Evolutionary conservation across 2,113 vertebrate species (phyloP).

Genomic region (Spizaetus ornatus): DNA sequence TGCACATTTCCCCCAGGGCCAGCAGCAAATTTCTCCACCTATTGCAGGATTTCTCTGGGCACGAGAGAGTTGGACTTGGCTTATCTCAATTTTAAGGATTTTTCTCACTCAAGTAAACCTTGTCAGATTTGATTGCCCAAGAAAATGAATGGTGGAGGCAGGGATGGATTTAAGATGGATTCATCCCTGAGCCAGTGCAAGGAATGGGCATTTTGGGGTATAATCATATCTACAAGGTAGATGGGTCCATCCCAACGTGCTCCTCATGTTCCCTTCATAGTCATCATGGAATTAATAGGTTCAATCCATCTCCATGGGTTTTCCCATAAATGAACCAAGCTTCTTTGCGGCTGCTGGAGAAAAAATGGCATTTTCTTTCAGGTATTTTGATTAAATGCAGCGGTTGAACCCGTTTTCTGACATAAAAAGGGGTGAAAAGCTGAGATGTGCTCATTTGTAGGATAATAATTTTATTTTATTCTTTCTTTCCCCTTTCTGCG

Average conservation of each 20-base stretch:
- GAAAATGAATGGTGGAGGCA: background rate
- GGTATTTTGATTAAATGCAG: background rate
- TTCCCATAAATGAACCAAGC: background rate
- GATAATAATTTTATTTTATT: background rate
- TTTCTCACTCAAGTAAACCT: background rate
- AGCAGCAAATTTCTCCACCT: background rate
- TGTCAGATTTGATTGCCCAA: background rate
- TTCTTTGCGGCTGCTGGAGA: background rate
- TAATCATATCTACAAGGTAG: background rate
- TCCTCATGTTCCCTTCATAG: background rate
- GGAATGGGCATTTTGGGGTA: background rate
- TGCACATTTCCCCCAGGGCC: background rate
- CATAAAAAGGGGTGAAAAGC: background rate
- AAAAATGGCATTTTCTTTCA: background rate
- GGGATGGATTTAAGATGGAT: background rate
- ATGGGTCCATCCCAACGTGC: background rate
- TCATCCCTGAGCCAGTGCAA: fast-evolving
- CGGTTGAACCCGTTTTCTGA: background rate
- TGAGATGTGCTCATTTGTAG: no score
- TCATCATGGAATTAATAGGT: background rate
- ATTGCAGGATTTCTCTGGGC: background rate
- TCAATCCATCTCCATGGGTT: background rate
- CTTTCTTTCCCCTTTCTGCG: background rate
- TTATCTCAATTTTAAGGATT: background rate
- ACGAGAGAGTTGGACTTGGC: fast-evolving